A percentile compares a stretch with the other conserved stretches of the same genome.
Conservation (phyloP, 2,888 invertebrate genomes). For the Agrotis clavis region DNA sequence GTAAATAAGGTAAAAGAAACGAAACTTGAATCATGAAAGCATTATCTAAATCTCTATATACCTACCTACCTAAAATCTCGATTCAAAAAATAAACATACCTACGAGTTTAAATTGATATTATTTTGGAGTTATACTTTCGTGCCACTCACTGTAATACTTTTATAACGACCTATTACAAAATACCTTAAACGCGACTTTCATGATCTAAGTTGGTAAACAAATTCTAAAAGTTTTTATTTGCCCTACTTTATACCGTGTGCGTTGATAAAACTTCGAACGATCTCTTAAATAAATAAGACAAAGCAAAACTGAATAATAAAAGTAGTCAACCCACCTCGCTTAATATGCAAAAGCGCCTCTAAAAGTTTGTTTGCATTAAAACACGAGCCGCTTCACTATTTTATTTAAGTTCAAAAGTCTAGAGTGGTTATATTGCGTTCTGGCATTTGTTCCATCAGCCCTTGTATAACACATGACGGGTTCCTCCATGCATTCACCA, state of each 20-base stretch:
- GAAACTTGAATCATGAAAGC: conserved; percentile 87
- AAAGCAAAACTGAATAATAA: conserved; percentile 89
- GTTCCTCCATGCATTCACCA: conserved; percentile 79
- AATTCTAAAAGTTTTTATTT: conserved; percentile 75
- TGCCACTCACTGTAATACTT: conserved; percentile 33
- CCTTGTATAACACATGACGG: conserved; percentile 77
- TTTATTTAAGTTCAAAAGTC: conserved; percentile 90
- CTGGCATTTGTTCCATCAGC: conserved; percentile 88
- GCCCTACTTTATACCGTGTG: conserved; percentile 74
- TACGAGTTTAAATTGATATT: conserved; percentile 23
- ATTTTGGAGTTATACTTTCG: conserved; percentile 30
- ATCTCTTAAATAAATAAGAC: conserved; percentile 84
- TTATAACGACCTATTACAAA: conserved; percentile 34
- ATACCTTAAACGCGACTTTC: conserved; percentile 75
- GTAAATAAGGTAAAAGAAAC: conserved; percentile 72
- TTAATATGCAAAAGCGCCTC: conserved; percentile 91
- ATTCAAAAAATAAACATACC: conserved; percentile 10
- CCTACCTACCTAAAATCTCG: background rate
- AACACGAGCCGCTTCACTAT: conserved; percentile 91
- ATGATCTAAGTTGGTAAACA: conserved; percentile 82
- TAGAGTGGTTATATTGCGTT: conserved; percentile 91
- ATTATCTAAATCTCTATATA: conserved; percentile 41
- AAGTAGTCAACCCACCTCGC: conserved; percentile 91
- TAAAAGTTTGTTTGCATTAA: conserved; percentile 91
- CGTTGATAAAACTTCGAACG: conserved; percentile 72